Conservation (phyloP, 2,888 invertebrate species). For the Atethmia centrago region DNA sequence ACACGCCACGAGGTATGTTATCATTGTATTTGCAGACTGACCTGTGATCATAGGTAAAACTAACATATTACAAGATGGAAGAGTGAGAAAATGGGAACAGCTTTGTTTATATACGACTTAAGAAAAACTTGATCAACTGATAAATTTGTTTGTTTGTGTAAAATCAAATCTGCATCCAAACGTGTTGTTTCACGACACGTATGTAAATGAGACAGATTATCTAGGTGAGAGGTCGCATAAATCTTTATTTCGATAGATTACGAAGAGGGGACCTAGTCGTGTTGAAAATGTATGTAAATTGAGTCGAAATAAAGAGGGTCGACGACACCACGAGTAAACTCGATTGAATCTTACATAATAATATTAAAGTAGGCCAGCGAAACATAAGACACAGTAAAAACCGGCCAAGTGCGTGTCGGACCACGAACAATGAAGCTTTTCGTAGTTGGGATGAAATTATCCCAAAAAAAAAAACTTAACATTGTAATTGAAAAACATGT, state of each 20-base stretch:
- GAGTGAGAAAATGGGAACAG: background rate
- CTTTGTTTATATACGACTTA: background rate
- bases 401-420: too few relatives aligned
- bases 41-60: background rate
- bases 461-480: too few relatives aligned
- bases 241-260: slow-evolving; percentile 19
- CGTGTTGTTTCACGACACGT: slow-evolving; percentile 17
- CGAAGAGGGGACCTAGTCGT: slow-evolving; percentile 29
- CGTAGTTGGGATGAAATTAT: too few relatives aligned
- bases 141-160: background rate
- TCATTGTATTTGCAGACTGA: too few relatives aligned
- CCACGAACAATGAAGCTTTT: too few relatives aligned
- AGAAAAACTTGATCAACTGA: background rate
- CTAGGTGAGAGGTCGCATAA: slow-evolving; percentile 48
- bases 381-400: too few relatives aligned
- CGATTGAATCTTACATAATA: background rate
- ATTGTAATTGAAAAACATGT: too few relatives aligned
- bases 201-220: slow-evolving; percentile 27
- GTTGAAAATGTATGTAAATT: slow-evolving; percentile 56
- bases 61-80: background rate
- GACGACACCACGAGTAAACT: background rate
- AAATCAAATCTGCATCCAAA: slow-evolving; percentile 1
- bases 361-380: background rate
- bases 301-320: background rate
- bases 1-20: too few relatives aligned